Evolutionary conservation across 2,113 vertebrate genomes (phyloP), one percentile per base, ranked within the genome.

Genomic region (Tichodroma muraria): DNA sequence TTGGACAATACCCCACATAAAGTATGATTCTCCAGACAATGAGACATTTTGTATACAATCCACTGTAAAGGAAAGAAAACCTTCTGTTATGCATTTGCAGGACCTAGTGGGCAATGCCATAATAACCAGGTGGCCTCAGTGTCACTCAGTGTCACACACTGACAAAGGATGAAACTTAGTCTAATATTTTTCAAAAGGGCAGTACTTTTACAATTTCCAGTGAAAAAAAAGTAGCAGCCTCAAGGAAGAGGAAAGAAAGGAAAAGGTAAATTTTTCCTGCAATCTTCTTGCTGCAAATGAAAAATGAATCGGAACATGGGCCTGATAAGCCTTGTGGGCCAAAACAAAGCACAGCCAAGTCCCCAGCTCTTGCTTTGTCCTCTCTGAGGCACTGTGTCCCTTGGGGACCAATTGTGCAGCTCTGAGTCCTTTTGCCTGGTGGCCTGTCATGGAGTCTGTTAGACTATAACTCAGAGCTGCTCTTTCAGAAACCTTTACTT

Each of bases 391-490:
- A 4, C 24, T 2, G 8, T 40, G 49, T 92, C 88, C 92, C 94
- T 93, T 91, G 95, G 90, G 93, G 94, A 96, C 95, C 80, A 96
- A 91, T 91, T 97, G 94, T 88, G 65, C 80, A 83, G 85, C 80
- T 86, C 86, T 21, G 53, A 91, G 83, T 88, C 92, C 88, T 84
- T 95, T 57, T 92, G 80, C 93, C 75, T 90, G 72, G 93, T 97
- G 91, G 80, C 65, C 76, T 95, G 88, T 90, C 85, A 78, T 75
- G 76, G 85, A 93, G 85, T 64, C 52, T 57, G 56, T 53, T 86
- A 57, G 88, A 79, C 80, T 81, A 61, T 86, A 91, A 92, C 69
- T 88, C 94, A 80, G 72, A 93, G 85, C 76, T 95, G 85, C 82
- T 85, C 31, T 33, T 94, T 65, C 64, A 81, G 72, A 92, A 95